These are phyloP conservation scores for Rhinichthys klamathensis DNA, from an alignment of 2,113 vertebrate genomes.

Conservation along the genomic window DNA sequence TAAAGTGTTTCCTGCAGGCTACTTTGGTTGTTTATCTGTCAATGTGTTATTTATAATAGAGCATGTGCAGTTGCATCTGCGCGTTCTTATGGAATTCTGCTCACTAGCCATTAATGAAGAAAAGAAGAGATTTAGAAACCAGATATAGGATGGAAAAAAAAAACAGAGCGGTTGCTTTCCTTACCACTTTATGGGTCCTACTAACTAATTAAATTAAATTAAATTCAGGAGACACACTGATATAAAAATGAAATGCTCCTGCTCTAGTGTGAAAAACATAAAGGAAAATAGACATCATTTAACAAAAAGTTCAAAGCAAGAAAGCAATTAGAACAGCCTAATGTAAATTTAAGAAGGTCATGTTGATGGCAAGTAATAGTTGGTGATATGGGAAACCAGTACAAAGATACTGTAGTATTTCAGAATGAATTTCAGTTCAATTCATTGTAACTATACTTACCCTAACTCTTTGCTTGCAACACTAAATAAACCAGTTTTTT, in stretches of 20 bases:
- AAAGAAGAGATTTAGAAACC: neutral
- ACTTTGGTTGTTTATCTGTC: constrained; percentile 1
- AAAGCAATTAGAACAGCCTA: neutral
- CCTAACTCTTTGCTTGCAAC: neutral
- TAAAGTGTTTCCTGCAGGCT: constrained; percentile 22
- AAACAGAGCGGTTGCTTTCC: neutral
- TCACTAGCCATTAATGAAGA: neutral
- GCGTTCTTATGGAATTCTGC: neutral
- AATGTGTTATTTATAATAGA: neutral
- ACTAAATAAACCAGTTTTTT: neutral
- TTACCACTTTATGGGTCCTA: neutral
- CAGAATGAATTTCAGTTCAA: neutral
- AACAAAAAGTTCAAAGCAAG: neutral
- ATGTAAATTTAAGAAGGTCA: neutral
- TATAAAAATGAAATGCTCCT: neutral
- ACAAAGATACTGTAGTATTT: neutral
- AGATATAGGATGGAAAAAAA: neutral
- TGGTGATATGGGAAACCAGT: neutral
- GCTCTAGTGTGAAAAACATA: neutral
- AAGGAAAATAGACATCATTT: neutral
- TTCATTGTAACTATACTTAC: too few relatives aligned
- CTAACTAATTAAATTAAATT: neutral
- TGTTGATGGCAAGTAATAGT: neutral
- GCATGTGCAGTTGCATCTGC: neutral
- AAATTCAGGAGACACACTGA: neutral